Conservation (phyloP, 2,113 vertebrate genomes). For the Bufo bufo region DNA sequence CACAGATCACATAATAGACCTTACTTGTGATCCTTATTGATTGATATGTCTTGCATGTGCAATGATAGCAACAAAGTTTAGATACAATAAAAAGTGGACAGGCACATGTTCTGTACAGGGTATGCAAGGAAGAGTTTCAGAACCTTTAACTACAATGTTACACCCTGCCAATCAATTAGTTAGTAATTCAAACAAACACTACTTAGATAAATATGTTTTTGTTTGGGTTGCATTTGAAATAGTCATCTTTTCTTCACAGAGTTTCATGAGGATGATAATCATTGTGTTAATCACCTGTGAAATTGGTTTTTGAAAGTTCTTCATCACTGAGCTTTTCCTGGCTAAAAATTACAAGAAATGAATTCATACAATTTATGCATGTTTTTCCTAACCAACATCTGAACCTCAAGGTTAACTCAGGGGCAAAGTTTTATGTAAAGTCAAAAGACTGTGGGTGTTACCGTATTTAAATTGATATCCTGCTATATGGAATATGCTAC, state of each 20-base stretch:
- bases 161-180: constrained; percentile 28
- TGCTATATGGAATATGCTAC: background rate
- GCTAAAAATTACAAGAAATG: constrained; percentile 42
- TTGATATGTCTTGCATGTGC: too few species aligned
- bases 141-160: background rate
- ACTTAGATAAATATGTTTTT: constrained; percentile 36
- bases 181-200: constrained; percentile 48
- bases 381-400: constrained; percentile 38
- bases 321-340: constrained; percentile 47
- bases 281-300: constrained; percentile 58
- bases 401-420: constrained; percentile 42
- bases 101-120: too few species aligned
- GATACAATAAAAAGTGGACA: too few species aligned
- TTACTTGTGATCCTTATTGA: too few species aligned
- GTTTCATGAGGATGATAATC: constrained; percentile 44
- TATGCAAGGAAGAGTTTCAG: background rate
- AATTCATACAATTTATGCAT: constrained; percentile 44
- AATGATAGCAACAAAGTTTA: too few species aligned
- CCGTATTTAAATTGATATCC: too few species aligned
- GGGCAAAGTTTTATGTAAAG: background rate
- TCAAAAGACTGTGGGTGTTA: background rate
- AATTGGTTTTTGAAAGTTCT: constrained; percentile 54
- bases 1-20: too few species aligned
- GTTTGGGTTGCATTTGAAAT: constrained; percentile 12
- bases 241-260: constrained; percentile 43